phyloP scores from a whole-genome alignment of 2,888 invertebrate genomes.

The Andrena marginata region DNA sequence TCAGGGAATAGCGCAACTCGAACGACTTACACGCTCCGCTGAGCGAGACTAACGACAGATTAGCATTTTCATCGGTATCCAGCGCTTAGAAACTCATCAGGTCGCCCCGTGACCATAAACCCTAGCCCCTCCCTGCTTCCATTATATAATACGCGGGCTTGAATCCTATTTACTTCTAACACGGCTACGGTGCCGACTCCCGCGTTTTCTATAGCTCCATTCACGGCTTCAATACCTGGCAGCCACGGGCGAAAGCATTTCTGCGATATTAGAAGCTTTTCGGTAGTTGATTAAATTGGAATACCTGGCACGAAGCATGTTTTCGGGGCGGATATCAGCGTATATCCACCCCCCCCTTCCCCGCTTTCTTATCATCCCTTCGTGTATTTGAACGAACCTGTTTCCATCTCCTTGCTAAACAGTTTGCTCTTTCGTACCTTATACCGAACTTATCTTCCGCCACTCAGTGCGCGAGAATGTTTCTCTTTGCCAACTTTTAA shows the following conservation, averaged over 20 bases:
- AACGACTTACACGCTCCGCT: conserved; percentile 61
- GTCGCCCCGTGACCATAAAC: conserved; percentile 36
- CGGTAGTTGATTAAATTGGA: conserved; percentile 60
- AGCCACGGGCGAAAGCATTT: conserved; percentile 28
- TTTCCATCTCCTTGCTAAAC: conserved; percentile 21
- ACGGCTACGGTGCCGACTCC: background rate
- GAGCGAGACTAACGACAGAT: conserved; percentile 64
- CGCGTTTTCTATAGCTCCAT: conserved; percentile 11
- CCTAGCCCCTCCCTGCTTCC: background rate
- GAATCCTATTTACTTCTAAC: conserved; percentile 29
- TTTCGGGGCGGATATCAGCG: conserved; percentile 28
- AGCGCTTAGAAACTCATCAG: conserved; percentile 55
- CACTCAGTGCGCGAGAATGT: background rate
- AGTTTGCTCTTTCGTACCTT: conserved; percentile 23
- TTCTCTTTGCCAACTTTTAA: background rate
- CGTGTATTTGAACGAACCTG: conserved; percentile 5
- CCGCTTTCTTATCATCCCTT: background rate
- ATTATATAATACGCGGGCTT: conserved; percentile 20
- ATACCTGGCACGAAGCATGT: conserved; percentile 34
- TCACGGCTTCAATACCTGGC: background rate
- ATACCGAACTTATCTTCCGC: conserved; percentile 25
- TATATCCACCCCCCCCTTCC: background rate
- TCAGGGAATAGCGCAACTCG: conserved; percentile 45
- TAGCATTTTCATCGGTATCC: conserved; percentile 64
- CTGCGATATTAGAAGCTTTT: conserved; percentile 57